Conservation (phyloP, 2,113 vertebrate species). For the Lonchura striata region DNA sequence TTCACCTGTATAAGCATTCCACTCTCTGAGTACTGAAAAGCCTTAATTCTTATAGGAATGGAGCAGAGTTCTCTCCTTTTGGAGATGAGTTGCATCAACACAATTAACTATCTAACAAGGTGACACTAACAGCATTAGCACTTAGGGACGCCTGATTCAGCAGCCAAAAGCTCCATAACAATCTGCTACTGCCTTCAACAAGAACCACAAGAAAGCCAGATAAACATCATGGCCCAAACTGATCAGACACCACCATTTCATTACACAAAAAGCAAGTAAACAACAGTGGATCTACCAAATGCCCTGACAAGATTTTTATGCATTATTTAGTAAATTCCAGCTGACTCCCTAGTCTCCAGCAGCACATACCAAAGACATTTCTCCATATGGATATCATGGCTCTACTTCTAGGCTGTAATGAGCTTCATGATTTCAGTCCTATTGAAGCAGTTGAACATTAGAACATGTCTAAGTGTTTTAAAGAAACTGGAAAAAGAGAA, state of each 20-base stretch:
- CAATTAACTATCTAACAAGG: not conserved
- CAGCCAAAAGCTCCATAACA: not conserved
- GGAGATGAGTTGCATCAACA: not conserved
- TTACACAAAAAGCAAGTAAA: not conserved
- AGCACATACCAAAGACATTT: not conserved
- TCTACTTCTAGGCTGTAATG: not conserved
- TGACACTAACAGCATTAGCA: not conserved
- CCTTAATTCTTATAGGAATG: not conserved
- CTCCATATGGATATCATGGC: not conserved
- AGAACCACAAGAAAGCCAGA: not conserved
- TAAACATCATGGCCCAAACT: not conserved
- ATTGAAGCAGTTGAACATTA: not conserved
- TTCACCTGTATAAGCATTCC: not conserved
- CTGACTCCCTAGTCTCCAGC: not conserved
- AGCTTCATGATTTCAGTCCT: not conserved
- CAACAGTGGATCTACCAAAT: not conserved
- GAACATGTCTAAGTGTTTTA: not conserved
- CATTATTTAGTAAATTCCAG: not conserved
- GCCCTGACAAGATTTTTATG: not conserved
- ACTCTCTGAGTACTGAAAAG: not conserved
- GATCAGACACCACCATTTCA: not conserved
- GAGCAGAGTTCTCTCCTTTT: not conserved
- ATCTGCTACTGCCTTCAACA: not conserved
- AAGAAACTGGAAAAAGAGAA: not conserved
- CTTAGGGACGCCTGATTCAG: not conserved